Conservation (phyloP, 1,140 invertebrate species). For the Dendroctonus ponderosae region DNA sequence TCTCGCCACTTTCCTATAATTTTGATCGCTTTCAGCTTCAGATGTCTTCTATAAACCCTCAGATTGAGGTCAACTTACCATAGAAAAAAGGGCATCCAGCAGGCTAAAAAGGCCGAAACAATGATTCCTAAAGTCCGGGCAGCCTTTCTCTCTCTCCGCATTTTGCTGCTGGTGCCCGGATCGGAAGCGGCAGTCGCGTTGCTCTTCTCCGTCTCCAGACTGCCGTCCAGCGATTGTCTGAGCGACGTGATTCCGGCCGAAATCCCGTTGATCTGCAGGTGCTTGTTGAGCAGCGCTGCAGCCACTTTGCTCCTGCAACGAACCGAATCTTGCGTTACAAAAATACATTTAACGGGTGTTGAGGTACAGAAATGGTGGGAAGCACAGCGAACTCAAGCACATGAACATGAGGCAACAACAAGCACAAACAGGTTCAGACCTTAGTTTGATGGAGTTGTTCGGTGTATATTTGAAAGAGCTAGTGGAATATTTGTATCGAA, state of each 20-base stretch:
- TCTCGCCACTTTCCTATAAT: too few species aligned
- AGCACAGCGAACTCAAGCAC: too few species aligned
- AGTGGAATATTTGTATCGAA: not conserved
- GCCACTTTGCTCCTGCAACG: conserved; percentile 77
- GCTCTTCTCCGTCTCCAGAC: conserved; percentile 56
- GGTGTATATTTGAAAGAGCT: conserved; percentile 6
- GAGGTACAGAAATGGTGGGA: too few species aligned
- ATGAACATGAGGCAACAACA: too few species aligned
- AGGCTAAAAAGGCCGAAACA: conserved; percentile 89
- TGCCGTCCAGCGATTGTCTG: conserved; percentile 53
- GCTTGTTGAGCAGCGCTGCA: conserved; percentile 78
- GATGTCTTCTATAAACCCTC: too few species aligned
- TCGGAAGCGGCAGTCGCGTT: conserved; percentile 51
- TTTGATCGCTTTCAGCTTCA: too few species aligned
- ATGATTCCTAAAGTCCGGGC: conserved; percentile 93
- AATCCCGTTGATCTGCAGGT: conserved; percentile 83
- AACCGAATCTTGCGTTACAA: not conserved
- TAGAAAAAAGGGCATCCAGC: conserved; percentile 94
- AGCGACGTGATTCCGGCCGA: conserved; percentile 64
- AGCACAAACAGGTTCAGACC: not conserved
- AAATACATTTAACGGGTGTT: too few species aligned
- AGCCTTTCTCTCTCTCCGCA: conserved; percentile 90
- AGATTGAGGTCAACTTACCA: conserved; percentile 59
- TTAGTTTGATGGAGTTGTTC: conserved; percentile 12
- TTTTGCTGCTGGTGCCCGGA: conserved; percentile 68